A percentile compares a stretch with the other conserved stretches of the same genome.
phyloP scores from a whole-genome alignment of 2,888 invertebrate genomes.

The Drosophila prostipennis region DNA sequence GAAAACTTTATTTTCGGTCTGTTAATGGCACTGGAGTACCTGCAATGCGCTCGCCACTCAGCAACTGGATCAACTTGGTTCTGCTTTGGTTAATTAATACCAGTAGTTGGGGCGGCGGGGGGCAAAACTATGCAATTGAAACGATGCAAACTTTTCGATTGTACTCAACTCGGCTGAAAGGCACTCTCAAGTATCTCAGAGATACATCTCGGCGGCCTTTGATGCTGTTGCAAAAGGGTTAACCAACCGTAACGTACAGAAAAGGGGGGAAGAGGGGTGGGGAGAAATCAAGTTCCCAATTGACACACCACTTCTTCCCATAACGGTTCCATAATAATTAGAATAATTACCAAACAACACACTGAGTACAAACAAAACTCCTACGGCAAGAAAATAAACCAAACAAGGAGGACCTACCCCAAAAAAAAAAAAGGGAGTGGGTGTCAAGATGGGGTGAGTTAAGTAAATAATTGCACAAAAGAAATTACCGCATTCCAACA shows the following conservation, averaged over 20 bases:
- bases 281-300: slow-evolving; percentile 17
- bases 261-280: slow-evolving; percentile 1
- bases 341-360: slow-evolving; percentile 37
- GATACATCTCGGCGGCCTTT: slow-evolving; percentile 25
- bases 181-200: slow-evolving; percentile 27
- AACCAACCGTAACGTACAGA: slow-evolving; percentile 15
- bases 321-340: slow-evolving; percentile 28
- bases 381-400: slow-evolving; percentile 28
- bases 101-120: background rate
- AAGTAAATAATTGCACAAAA: slow-evolving; percentile 65
- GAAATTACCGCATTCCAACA: slow-evolving; percentile 54
- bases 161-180: slow-evolving; percentile 18
- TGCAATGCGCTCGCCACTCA: slow-evolving; percentile 28
- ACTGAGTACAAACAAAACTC: slow-evolving; percentile 26
- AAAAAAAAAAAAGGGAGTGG: slow-evolving; percentile 24
- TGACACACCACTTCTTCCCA: slow-evolving; percentile 21
- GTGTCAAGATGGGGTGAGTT: slow-evolving; percentile 7
- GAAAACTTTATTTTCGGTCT: slow-evolving; percentile 26
- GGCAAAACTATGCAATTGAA: slow-evolving; percentile 46
- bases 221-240: slow-evolving; percentile 23
- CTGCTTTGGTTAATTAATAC: slow-evolving; percentile 41
- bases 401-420: slow-evolving; percentile 42
- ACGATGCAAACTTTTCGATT: slow-evolving; percentile 51
- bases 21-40: slow-evolving; percentile 33
- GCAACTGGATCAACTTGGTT: slow-evolving; percentile 32